A percentile compares a stretch with the other conserved stretches of the same genome.
Evolutionary conservation across 2,113 vertebrate species (phyloP).

Genomic region (Daboia siamensis): DNA sequence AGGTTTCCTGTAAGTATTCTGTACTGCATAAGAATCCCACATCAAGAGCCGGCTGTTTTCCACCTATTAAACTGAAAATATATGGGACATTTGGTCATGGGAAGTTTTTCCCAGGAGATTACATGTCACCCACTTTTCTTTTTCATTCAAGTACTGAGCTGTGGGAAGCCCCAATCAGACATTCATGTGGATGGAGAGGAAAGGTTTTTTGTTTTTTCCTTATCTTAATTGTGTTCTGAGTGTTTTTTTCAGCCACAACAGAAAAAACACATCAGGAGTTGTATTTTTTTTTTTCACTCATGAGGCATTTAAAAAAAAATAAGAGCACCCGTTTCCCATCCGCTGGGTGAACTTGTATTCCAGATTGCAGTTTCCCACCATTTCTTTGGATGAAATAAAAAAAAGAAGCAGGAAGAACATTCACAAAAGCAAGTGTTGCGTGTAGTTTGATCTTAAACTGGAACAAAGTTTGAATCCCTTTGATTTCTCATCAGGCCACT

Average conservation of each 20-base stretch:
- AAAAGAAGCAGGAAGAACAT: not conserved
- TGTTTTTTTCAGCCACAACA: not conserved
- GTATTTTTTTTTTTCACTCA: not conserved
- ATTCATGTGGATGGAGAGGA: not conserved
- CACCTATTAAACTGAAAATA: not conserved
- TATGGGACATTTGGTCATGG: not conserved
- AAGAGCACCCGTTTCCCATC: not conserved
- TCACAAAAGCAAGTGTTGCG: not conserved
- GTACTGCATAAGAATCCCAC: not conserved
- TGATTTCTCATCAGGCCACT: not conserved
- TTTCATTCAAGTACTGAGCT: not conserved
- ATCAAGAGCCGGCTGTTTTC: not conserved
- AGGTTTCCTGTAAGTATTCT: not conserved
- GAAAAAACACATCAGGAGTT: not conserved
- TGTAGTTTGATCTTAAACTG: not conserved
- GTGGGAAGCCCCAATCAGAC: not conserved
- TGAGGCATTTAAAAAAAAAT: not conserved
- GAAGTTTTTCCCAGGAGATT: not conserved
- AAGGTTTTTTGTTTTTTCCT: not conserved
- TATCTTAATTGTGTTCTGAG: not conserved
- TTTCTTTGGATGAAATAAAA: not conserved
- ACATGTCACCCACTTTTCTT: not conserved
- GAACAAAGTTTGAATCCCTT: not conserved
- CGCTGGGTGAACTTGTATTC: not conserved
- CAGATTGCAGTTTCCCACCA: not conserved